Percentiles rank a stretch among this genome's conserved stretches.
These are phyloP conservation scores for Amazona guildingii DNA, from an alignment of 2,113 vertebrate species.

Conservation along the genomic window DNA sequence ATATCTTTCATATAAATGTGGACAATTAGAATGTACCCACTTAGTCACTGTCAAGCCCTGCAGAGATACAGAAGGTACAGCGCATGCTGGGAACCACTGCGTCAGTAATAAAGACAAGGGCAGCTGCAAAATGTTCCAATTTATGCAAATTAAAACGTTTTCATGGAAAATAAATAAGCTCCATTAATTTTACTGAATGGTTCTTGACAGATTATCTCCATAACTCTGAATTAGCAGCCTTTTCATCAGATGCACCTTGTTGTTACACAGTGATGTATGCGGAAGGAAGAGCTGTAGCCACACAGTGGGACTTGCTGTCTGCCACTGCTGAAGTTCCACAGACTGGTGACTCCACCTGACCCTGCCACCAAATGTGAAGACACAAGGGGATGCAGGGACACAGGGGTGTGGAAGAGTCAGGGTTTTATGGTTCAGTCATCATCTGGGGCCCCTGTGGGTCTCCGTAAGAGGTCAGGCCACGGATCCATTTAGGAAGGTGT, in stretches of 20 bases:
- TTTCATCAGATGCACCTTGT: conserved; percentile 1
- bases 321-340: neutral
- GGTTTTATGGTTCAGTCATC: neutral
- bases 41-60: conserved; percentile 61
- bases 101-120: conserved; percentile 46
- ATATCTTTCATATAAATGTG: conserved; percentile 47
- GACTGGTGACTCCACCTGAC: neutral
- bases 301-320: neutral
- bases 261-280: neutral
- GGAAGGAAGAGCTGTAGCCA: neutral
- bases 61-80: conserved; percentile 49
- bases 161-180: conserved; percentile 60
- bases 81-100: conserved; percentile 15
- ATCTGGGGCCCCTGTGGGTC: neutral
- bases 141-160: conserved; percentile 68
- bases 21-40: conserved; percentile 59
- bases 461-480: neutral
- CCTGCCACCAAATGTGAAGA: neutral
- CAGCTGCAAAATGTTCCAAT: conserved; percentile 60
- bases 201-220: conserved; percentile 40
- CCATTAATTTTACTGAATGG: conserved; percentile 45
- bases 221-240: conserved; percentile 15
- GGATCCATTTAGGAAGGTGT: neutral
- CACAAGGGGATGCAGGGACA: neutral
- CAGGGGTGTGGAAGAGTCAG: neutral